Evolutionary conservation across 1,140 invertebrate genomes (phyloP).

Genomic region (Gonatopus flavifemur): DNA sequence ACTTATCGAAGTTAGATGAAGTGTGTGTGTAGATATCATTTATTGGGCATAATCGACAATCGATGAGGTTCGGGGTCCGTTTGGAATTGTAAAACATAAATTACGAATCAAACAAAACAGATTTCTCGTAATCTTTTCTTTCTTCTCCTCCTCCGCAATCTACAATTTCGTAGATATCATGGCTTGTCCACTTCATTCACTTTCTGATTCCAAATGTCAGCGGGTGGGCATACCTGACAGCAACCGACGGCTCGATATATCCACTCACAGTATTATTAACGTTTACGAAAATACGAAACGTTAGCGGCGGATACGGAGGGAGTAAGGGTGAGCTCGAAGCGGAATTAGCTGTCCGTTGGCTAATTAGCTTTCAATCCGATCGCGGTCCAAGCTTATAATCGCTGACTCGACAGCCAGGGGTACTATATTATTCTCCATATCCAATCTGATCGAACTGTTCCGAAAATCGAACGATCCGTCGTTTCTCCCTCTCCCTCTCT

Average conservation of each 20-base stretch:
- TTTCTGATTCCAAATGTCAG: slow-evolving; percentile 33
- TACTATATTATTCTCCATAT: neutral
- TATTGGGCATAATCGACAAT: too few relatives aligned
- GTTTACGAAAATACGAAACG: slow-evolving; percentile 28
- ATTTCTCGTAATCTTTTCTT: too few relatives aligned
- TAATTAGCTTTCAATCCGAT: slow-evolving; percentile 39
- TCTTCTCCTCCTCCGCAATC: too few relatives aligned
- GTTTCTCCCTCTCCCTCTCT: slow-evolving; percentile 18
- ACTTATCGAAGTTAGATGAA: too few relatives aligned
- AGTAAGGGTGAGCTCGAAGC: slow-evolving; percentile 14
- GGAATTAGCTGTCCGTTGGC: slow-evolving; percentile 36
- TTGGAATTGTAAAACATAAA: too few relatives aligned
- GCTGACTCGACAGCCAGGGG: neutral
- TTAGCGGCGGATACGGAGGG: neutral
- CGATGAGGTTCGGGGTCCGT: too few relatives aligned
- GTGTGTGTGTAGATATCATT: too few relatives aligned
- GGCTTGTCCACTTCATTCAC: slow-evolving; percentile 28
- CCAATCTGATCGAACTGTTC: slow-evolving; percentile 17
- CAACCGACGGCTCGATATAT: slow-evolving; percentile 25
- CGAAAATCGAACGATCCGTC: neutral
- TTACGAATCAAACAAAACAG: too few relatives aligned
- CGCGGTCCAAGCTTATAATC: slow-evolving; percentile 17
- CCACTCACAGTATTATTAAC: slow-evolving; percentile 36
- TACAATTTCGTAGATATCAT: too few relatives aligned
- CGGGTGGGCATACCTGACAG: slow-evolving; percentile 36